Percentiles rank a stretch among this genome's conserved stretches.
Conservation (phyloP, 2,113 vertebrate species). For the Istiophorus platypterus region DNA sequence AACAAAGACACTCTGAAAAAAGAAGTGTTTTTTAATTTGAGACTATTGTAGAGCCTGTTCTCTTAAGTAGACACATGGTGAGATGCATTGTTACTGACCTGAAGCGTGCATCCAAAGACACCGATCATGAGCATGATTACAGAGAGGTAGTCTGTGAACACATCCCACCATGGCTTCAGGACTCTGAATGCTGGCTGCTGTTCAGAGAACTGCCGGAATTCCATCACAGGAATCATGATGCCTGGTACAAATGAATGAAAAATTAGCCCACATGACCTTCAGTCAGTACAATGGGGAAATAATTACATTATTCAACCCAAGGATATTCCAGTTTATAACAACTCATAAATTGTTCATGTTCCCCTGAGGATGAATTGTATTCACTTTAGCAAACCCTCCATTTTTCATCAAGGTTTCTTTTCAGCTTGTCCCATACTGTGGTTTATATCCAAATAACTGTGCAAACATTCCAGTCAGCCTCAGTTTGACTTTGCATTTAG, state of each 20-base stretch:
- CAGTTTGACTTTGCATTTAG: neutral
- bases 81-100: slow-evolving; percentile 83
- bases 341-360: neutral
- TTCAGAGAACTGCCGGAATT: slow-evolving; percentile 98
- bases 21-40: too few species aligned
- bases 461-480: neutral
- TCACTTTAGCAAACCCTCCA: neutral
- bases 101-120: slow-evolving; percentile 96
- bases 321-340: neutral
- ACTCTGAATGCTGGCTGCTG: slow-evolving; percentile 98
- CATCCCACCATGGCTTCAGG: slow-evolving; percentile 99
- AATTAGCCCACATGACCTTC: neutral
- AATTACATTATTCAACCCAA: neutral
- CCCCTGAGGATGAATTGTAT: neutral
- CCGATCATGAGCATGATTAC: slow-evolving; percentile 99
- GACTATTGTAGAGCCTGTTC: neutral
- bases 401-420: neutral
- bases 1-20: too few species aligned
- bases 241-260: slow-evolving; percentile 65
- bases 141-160: slow-evolving; percentile 97
- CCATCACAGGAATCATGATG: slow-evolving; percentile 98
- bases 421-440: neutral
- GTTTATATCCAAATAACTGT: neutral
- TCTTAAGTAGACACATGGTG: neutral
- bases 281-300: slow-evolving; percentile 4